Conservation (phyloP, 2,113 vertebrate genomes). For the Narcine bancroftii region DNA sequence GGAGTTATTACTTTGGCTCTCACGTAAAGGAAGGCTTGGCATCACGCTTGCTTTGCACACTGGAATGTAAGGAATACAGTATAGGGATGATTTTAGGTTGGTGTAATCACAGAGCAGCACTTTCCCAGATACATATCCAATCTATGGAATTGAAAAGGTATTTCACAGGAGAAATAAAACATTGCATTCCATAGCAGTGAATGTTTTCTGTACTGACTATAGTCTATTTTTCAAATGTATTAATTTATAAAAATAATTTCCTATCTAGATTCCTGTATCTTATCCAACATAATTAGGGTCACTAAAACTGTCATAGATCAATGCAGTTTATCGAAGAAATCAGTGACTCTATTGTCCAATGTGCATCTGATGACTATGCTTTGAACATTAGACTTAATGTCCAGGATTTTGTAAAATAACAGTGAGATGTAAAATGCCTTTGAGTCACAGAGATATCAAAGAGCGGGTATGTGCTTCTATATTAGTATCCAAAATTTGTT, state of each 20-base stretch:
- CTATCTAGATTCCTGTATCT: neutral
- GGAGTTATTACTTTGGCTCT: conserved; percentile 20
- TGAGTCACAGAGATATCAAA: too few species aligned
- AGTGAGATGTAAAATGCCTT: too few species aligned
- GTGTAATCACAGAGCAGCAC: neutral
- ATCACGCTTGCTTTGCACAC: conserved; percentile 6
- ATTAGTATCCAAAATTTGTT: too few species aligned
- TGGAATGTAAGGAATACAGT: neutral
- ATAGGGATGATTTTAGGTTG: neutral
- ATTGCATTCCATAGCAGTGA: neutral
- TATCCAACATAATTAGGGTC: neutral
- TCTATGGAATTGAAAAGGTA: neutral
- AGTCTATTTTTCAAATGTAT: neutral
- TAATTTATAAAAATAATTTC: neutral
- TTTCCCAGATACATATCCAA: neutral
- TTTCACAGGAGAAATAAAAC: neutral
- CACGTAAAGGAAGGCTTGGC: neutral
- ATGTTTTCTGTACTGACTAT: neutral
- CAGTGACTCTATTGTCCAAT: neutral
- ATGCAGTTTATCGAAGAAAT: neutral
- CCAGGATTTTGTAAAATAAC: too few species aligned
- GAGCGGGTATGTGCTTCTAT: too few species aligned
- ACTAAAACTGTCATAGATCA: neutral
- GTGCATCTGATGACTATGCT: neutral
- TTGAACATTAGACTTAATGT: neutral